A percentile compares a stretch with the other conserved stretches of the same genome.
Evolutionary conservation across 1,140 invertebrate genomes (phyloP).

Genomic region (Conopomorpha cramerella): DNA sequence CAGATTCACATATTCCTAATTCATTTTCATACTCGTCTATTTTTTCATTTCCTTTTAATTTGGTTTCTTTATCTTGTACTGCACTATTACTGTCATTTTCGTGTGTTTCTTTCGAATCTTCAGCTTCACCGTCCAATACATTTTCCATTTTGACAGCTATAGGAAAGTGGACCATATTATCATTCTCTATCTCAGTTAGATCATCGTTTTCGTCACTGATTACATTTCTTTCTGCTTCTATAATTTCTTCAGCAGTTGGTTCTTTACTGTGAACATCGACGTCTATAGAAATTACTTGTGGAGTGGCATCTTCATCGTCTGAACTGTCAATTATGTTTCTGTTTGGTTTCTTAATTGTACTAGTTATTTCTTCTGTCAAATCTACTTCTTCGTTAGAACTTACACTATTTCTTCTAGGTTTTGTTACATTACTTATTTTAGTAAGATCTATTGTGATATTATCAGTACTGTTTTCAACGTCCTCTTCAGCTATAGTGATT

Average conservation of each 20-base stretch:
- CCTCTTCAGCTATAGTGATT: conserved; percentile 2
- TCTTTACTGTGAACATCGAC: conserved; percentile 10
- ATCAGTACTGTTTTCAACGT: conserved; percentile 2
- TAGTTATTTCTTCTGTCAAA: conserved; percentile 4
- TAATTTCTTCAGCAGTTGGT: conserved; percentile 7
- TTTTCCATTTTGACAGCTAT: too few relatives aligned
- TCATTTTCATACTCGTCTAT: conserved; percentile 5
- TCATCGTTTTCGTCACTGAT: conserved; percentile 1
- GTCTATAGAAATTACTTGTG: conserved; percentile 10
- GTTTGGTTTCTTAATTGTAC: conserved; percentile 11
- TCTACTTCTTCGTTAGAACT: conserved; percentile 2
- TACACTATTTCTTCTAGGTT: conserved; percentile 3
- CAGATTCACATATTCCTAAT: conserved; percentile 2
- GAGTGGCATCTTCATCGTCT: conserved; percentile 20
- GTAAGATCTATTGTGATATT: conserved; percentile 4
- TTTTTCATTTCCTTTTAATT: conserved; percentile 5
- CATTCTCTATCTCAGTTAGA: conserved; percentile 4
- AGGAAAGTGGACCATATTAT: too few relatives aligned
- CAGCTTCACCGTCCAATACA: too few relatives aligned
- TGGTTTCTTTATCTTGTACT: too few relatives aligned
- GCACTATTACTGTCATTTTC: too few relatives aligned
- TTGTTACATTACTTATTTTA: conserved; percentile 1
- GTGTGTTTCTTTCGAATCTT: too few relatives aligned
- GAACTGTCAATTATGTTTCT: conserved; percentile 34
- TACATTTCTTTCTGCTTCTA: conserved; percentile 2